Conservation (phyloP, 2,888 invertebrate species). For the Ectemnius continuus region DNA sequence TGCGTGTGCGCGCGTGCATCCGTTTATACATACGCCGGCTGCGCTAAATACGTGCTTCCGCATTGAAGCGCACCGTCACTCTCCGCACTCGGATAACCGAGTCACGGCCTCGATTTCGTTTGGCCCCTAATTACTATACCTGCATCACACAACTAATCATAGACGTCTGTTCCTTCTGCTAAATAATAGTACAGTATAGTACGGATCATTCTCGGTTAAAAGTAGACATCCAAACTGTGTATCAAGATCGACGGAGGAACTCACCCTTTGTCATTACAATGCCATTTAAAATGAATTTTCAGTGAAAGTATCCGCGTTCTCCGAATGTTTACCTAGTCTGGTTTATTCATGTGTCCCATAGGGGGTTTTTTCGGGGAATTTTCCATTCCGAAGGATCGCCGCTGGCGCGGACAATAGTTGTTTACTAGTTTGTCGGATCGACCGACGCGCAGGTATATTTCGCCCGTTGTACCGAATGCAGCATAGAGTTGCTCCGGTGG, state of each 20-base stretch:
- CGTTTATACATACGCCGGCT: conserved; percentile 48
- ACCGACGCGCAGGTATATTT: not conserved
- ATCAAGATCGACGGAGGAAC: not conserved
- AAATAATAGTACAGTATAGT: too few relatives aligned
- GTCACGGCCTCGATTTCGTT: conserved; percentile 42
- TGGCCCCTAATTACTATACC: conserved; percentile 23
- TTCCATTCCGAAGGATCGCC: not conserved
- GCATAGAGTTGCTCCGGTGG: not conserved
- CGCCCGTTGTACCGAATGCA: not conserved
- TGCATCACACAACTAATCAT: not conserved
- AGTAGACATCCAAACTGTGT: not conserved
- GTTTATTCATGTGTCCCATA: not conserved
- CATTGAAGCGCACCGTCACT: conserved; percentile 35
- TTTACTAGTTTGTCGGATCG: conserved; percentile 2
- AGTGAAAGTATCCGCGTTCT: too few relatives aligned
- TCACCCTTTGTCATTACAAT: not conserved
- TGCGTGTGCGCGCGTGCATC: conserved; percentile 9
- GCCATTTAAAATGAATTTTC: not conserved
- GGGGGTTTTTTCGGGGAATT: not conserved
- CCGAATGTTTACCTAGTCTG: not conserved
- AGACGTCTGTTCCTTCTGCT: not conserved
- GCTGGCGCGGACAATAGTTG: conserved; percentile 3
- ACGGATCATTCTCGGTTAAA: too few relatives aligned
- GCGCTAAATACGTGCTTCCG: conserved; percentile 58
- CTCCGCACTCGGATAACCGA: conserved; percentile 25